Conservation (phyloP, 1,140 invertebrate species). For the Drosophila pseudoobscura region DNA sequence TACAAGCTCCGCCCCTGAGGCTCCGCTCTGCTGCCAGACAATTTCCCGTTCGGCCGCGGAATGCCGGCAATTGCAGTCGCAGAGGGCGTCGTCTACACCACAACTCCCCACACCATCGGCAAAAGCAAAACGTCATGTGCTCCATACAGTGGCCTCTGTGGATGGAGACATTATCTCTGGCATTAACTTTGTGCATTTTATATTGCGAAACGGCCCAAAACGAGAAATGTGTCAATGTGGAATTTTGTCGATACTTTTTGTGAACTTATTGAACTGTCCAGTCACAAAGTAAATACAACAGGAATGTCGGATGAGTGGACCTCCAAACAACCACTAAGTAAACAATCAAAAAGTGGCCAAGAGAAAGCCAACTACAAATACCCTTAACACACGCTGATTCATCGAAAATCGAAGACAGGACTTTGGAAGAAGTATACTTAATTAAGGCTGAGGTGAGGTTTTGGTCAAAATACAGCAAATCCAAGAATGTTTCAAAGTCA, state of each 20-base stretch:
- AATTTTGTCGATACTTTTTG: constrained; percentile 29
- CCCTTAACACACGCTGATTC: too few relatives aligned
- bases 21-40: constrained; percentile 41
- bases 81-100: constrained; percentile 26
- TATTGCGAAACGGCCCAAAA: constrained; percentile 29
- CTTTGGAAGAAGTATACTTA: too few relatives aligned
- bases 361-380: too few relatives aligned
- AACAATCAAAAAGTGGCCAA: too few relatives aligned
- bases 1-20: constrained; percentile 21
- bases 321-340: too few relatives aligned
- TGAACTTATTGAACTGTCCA: constrained; percentile 8
- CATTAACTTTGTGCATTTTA: constrained; percentile 26
- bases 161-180: constrained; percentile 52
- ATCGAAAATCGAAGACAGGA: too few relatives aligned
- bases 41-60: constrained; percentile 49
- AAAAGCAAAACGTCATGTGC: constrained; percentile 53
- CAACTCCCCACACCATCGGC: constrained; percentile 3
- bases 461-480: too few relatives aligned
- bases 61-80: constrained; percentile 47
- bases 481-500: too few relatives aligned
- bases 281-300: constrained; percentile 29
- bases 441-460: too few relatives aligned
- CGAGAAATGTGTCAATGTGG: constrained; percentile 48
- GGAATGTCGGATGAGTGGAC: constrained; percentile 34
- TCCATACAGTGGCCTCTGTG: constrained; percentile 33